phyloP scores from a whole-genome alignment of 2,113 vertebrate genomes.

The Burhinus bistriatus region DNA sequence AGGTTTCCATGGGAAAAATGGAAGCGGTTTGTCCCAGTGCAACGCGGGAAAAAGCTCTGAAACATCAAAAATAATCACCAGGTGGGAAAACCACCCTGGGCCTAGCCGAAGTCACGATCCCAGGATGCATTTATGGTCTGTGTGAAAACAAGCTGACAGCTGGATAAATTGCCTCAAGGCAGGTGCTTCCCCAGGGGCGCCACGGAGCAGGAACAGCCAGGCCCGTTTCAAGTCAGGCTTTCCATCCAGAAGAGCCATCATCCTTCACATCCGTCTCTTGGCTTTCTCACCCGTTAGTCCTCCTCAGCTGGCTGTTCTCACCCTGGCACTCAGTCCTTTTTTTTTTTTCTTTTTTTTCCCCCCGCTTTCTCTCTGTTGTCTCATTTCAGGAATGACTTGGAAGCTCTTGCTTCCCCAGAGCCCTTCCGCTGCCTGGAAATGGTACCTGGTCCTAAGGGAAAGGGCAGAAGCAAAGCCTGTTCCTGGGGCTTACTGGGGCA shows the following conservation, averaged over 20 bases:
- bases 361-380: neutral
- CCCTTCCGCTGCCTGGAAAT: neutral
- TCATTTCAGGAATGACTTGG: neutral
- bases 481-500: neutral
- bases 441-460: neutral
- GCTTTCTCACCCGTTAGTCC: neutral
- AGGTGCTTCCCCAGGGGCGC: neutral
- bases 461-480: neutral
- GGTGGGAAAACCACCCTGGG: neutral
- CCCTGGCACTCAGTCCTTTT: neutral
- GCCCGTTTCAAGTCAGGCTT: neutral
- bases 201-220: neutral
- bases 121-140: neutral
- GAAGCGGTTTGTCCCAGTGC: neutral
- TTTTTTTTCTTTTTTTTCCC: fast-evolving
- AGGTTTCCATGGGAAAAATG: neutral
- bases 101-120: neutral
- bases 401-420: neutral
- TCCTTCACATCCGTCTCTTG: neutral
- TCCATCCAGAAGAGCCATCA: neutral
- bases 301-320: neutral
- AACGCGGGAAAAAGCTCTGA: neutral
- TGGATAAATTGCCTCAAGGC: neutral
- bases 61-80: neutral
- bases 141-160: neutral